Evolutionary conservation across 23 tunicate genomes (phyloP), one percentile per base, ranked within the genome.

Genomic region (Phallusia fumigata): DNA sequence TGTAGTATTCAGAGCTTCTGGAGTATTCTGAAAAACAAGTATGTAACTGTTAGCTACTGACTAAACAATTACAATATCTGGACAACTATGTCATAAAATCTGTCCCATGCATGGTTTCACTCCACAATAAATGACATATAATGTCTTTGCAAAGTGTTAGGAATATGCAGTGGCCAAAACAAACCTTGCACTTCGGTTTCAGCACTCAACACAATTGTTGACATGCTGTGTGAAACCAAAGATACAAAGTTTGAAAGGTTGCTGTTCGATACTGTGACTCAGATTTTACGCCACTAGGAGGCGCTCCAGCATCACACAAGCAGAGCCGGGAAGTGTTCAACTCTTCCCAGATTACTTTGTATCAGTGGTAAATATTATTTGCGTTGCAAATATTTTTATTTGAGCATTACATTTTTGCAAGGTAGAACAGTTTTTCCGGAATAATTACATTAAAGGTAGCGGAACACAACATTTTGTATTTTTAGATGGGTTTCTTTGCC

Each of bases 1-100:
- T 33, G 91, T 91, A 91, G 50, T 91, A 87, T 36, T 87, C 90
- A 31, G 87, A 75, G 45, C 88, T 82, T 74, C 88, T 78, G 18
- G 88, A 52, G 80, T 91, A 91, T 77, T 91, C 97, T 91, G 85
- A 65, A 86, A 88, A n/a, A n/a, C n/a, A n/a, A n/a, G n/a, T n/a
- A n/a, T n/a, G n/a, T n/a, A n/a, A n/a, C n/a, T n/a, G n/a, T n/a
- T n/a, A n/a, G n/a, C n/a, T n/a, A n/a, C n/a, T n/a, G n/a, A n/a
- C n/a, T n/a, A 51, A 18, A 13, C 15, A 18, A 13, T 51, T 51
- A 18, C 18, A 51, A 51, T 51, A 18, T 51, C 18, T 51, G 18
- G 58, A 51, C 18, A 51, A 51, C 15, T 51, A n/a, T n/a, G n/a
- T n/a, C n/a, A n/a, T n/a, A 51, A 13, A 15, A 35, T 30, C 16